These are phyloP conservation scores for Beroe forskalii DNA, from an alignment of 37 sponge, comb jelly and placozoan genomes.

Conservation along the genomic window DNA sequence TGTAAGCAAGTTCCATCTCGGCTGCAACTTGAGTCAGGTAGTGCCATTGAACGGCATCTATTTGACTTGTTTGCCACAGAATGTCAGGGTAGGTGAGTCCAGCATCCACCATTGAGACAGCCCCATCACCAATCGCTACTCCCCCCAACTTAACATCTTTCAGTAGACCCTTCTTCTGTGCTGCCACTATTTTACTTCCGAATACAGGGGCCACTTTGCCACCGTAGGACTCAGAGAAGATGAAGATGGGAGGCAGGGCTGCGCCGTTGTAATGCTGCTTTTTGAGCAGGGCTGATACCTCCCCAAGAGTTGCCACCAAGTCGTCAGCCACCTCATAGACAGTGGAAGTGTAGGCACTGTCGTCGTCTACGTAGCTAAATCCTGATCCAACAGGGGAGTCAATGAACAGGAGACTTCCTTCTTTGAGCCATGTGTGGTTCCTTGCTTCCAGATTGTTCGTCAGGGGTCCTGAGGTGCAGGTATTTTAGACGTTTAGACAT, in stretches of 20 bases:
- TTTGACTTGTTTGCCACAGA: constrained; percentile 42
- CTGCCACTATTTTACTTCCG: constrained; percentile 67
- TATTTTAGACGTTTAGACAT: too few relatives aligned
- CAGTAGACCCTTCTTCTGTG: neutral
- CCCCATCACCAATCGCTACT: constrained; percentile 80
- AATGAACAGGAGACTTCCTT: constrained; percentile 81
- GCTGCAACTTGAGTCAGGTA: neutral
- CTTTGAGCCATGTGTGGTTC: constrained; percentile 76
- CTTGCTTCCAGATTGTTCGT: constrained; percentile 73
- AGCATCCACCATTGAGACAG: constrained; percentile 36
- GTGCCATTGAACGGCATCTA: neutral
- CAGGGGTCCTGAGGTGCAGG: constrained; percentile 69
- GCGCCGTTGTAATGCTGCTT: constrained; percentile 14
- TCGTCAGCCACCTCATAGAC: constrained; percentile 66
- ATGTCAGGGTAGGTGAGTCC: constrained; percentile 27
- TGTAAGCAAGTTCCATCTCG: constrained; percentile 19
- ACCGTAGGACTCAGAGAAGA: constrained; percentile 89
- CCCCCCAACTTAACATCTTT: constrained; percentile 70
- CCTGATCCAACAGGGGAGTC: constrained; percentile 92
- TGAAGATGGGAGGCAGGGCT: constrained; percentile 74
- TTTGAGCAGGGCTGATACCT: neutral
- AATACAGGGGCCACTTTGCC: constrained; percentile 85
- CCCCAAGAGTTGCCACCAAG: constrained; percentile 23
- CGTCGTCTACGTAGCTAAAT: constrained; percentile 78
- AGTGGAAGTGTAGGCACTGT: constrained; percentile 69